Base-by-base conservation (phyloP, 2,888 invertebrate genomes). In the Cheilosia impressa region DNA sequence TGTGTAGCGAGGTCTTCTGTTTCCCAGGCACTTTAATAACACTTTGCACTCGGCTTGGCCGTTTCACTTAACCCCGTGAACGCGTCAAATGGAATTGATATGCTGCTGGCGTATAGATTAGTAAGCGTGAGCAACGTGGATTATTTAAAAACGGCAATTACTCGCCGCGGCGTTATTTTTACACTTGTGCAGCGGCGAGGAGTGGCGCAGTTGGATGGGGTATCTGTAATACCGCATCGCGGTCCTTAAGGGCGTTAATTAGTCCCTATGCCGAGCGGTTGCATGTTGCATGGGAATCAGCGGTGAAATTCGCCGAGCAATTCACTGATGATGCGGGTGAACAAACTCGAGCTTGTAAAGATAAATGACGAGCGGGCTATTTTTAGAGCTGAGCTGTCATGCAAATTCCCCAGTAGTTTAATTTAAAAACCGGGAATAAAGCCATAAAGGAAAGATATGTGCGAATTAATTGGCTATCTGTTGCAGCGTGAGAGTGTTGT, bases 1-100 rank as follows among this genome's bases (percentile, higher is more conserved):
- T 52, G 24, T 52, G 13, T 19, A 22, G 78, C 68, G 73, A 73
- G 78, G 83, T 81, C 87, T 71, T 76, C 52, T 82, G 87, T 88
- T 89, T 89, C 89, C 88, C 89, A 89, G 88, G 89, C 89, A 89
- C 88, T 89, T 89, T 88, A 89, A 89, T 89, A 88, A 89, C 88
- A 83, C 81, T 85, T 85, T 85, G 85, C 85, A 72, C 88, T 87
- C 78, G 88, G 89, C 88, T 88, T 88, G 88, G 88, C 87, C 87
- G 87, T 87, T 89, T 88, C 88, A 89, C 88, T 89, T 88, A 89
- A 89, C 88, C 88, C 60, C 84, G 83, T 79, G 82, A 88, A 87
- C 84, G 87, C 82, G 79, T 60, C 87, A 77, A 85, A 81, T 81
- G 81, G 66, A 85, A 85, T 85, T 85, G 85, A 85, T 85, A 85